phyloP scores from a whole-genome alignment of 2,888 invertebrate species.

The Choristoneura rosaceana region DNA sequence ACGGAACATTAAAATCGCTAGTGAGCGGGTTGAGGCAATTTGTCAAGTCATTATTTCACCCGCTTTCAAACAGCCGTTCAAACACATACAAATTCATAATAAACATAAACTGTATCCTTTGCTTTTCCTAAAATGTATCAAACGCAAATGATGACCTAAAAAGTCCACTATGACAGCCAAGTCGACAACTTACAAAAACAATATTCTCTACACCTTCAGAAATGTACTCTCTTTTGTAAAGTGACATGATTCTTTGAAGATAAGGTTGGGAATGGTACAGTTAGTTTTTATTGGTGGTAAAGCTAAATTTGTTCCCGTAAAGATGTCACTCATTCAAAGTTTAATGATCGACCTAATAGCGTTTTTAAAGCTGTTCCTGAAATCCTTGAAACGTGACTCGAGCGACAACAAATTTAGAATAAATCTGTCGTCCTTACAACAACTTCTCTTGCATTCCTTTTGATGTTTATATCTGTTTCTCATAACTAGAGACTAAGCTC shows the following conservation, averaged over 20 bases:
- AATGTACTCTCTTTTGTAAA: conserved; percentile 43
- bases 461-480: conserved; percentile 58
- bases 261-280: conserved; percentile 48
- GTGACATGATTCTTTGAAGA: conserved; percentile 19
- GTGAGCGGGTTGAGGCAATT: conserved; percentile 45
- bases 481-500: conserved; percentile 25
- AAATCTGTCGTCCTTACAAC: conserved; percentile 71
- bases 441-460: conserved; percentile 58
- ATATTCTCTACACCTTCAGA: conserved; percentile 47
- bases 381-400: conserved; percentile 83
- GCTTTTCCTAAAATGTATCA: conserved; percentile 76
- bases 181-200: conserved; percentile 73
- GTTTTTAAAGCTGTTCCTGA: conserved; percentile 81
- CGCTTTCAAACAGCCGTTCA: conserved; percentile 55
- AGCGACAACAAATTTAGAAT: conserved; percentile 81
- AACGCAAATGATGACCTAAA: conserved; percentile 77
- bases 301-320: conserved; percentile 59
- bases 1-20: conserved; percentile 3
- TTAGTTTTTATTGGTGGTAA: conserved; percentile 26
- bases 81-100: conserved; percentile 68
- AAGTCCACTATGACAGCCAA: conserved; percentile 71
- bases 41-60: conserved; percentile 55
- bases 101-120: conserved; percentile 76
- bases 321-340: conserved; percentile 84
- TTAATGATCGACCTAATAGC: conserved; percentile 83